phyloP scores from a whole-genome alignment of 2,113 vertebrate genomes.

The Oryctolagus cuniculus region DNA sequence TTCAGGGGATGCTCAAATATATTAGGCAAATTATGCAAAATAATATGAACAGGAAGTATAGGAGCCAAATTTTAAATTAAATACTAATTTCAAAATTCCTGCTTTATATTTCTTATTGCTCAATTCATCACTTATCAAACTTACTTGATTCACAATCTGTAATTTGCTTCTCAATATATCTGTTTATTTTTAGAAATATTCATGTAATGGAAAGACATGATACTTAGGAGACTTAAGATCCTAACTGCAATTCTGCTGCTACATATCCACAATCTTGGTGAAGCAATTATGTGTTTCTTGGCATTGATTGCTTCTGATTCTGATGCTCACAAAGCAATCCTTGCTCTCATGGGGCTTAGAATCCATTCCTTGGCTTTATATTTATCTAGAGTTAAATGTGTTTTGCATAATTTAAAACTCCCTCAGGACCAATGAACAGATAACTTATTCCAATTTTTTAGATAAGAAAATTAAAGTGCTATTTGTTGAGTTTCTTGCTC shows the following conservation, averaged over 20 bases:
- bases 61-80: neutral
- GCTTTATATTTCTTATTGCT: neutral
- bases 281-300: neutral
- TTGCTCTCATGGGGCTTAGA: neutral
- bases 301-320: neutral
- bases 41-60: neutral
- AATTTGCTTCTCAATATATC: neutral
- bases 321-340: neutral
- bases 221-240: conserved; percentile 10
- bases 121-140: neutral
- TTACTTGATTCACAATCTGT: neutral
- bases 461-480: neutral
- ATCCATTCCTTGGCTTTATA: neutral
- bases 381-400: neutral
- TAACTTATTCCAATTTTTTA: neutral
- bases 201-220: neutral
- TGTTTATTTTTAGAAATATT: neutral
- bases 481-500: neutral
- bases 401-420: neutral
- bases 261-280: neutral
- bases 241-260: neutral
- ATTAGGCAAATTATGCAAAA: neutral
- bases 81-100: neutral
- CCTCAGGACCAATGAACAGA: neutral
- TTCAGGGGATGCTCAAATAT: neutral